Evolutionary conservation across 92 coral and sea anemone species (phyloP).

Genomic region (Isaurus tuberculatus): DNA sequence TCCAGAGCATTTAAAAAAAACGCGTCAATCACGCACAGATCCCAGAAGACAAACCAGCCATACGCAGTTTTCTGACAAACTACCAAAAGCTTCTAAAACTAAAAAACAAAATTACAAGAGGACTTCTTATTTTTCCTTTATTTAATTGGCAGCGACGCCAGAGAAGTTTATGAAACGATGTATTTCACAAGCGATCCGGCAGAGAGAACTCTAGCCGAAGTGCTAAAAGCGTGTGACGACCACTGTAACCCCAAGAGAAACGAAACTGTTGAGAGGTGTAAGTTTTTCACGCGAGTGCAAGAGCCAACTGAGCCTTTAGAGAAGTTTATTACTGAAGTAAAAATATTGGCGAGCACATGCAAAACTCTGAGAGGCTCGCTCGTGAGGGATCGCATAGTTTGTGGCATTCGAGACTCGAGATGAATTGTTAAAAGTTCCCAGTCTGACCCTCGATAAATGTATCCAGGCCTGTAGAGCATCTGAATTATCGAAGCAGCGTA

Average conservation of each 20-base stretch:
- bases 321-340: conserved; percentile 52
- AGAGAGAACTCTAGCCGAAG: too few relatives aligned
- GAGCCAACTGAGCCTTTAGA: conserved; percentile 46
- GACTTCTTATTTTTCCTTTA: background rate
- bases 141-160: too few relatives aligned
- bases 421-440: conserved; percentile 36
- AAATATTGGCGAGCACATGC: conserved; percentile 52
- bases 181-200: too few relatives aligned
- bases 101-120: background rate
- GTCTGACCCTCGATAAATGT: conserved; percentile 33
- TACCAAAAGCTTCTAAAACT: conserved; percentile 20
- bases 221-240: too few relatives aligned
- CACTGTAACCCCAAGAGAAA: too few relatives aligned
- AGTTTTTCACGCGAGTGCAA: conserved; percentile 1
- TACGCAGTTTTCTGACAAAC: conserved; percentile 13
- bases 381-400: conserved; percentile 49
- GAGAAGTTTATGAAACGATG: too few relatives aligned
- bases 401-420: conserved; percentile 61
- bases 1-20: conserved; percentile 19
- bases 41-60: conserved; percentile 30
- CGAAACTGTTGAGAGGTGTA: too few relatives aligned
- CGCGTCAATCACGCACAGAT: conserved; percentile 10
- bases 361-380: conserved; percentile 46
- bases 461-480: conserved; percentile 38
- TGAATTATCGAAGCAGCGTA: conserved; percentile 55